phyloP scores from a whole-genome alignment of 2,797 vertebrate species.

The Melanotaenia nigrans region DNA sequence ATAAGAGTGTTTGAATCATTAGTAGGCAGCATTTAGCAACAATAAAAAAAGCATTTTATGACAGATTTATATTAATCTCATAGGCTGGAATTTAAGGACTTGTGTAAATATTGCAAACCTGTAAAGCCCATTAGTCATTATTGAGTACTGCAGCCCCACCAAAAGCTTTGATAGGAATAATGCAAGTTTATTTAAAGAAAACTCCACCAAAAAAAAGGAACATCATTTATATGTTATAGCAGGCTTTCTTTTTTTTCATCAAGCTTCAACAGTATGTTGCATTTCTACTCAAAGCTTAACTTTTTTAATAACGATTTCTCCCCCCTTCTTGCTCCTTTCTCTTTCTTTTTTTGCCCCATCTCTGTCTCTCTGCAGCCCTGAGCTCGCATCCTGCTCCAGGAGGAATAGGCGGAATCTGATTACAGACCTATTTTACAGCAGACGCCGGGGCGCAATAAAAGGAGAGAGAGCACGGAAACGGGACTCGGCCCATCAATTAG shows the following conservation, averaged over 20 bases:
- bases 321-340: conserved; percentile 81
- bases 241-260: conserved; percentile 78
- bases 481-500: conserved; percentile 99
- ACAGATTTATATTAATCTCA: conserved; percentile 63
- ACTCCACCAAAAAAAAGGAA: conserved; percentile 19
- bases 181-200: conserved; percentile 39
- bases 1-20: conserved; percentile 59
- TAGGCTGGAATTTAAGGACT: conserved; percentile 41
- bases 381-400: conserved; percentile 93
- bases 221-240: conserved; percentile 64
- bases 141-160: conserved; percentile 18
- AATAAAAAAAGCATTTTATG: conserved; percentile 57
- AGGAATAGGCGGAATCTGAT: conserved; percentile 98
- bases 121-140: conserved; percentile 28
- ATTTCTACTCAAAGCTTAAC: conserved; percentile 91
- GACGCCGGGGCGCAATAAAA: conserved; percentile 99
- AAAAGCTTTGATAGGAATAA: conserved; percentile 23
- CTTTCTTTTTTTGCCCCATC: conserved; percentile 55
- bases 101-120: conserved; percentile 51
- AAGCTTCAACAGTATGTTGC: conserved; percentile 81
- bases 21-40: conserved; percentile 49
- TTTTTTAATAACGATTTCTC: conserved; percentile 97
- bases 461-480: conserved; percentile 96
- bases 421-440: conserved; percentile 99
- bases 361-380: conserved; percentile 82